A percentile compares a stretch with the other conserved stretches of the same genome.
Conservation (phyloP, 2,113 vertebrate genomes). For the Mellivora capensis region DNA sequence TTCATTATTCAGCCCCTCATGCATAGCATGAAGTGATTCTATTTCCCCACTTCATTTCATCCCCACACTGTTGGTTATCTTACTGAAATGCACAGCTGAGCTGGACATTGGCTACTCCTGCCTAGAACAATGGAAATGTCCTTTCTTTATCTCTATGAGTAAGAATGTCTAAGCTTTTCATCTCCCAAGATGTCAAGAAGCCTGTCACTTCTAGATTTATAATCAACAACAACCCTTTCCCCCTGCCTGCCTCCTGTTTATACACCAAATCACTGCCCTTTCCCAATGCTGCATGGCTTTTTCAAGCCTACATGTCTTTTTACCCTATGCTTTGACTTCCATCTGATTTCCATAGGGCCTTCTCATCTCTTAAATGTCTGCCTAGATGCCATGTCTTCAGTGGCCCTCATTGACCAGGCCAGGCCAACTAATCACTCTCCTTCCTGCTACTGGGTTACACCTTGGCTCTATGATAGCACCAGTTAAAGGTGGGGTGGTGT, state of each 20-base stretch:
- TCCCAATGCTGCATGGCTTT: neutral
- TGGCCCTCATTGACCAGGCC: neutral
- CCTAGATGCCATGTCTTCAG: neutral
- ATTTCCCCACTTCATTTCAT: too few relatives aligned
- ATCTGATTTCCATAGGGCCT: neutral
- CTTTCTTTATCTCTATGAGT: neutral
- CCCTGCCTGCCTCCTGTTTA: neutral
- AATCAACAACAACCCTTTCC: neutral
- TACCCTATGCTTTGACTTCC: neutral
- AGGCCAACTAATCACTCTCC: neutral
- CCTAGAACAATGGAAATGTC: too few relatives aligned
- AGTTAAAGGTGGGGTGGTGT: neutral
- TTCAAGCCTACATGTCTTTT: neutral
- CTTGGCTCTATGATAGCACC: neutral
- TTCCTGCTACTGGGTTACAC: too few relatives aligned
- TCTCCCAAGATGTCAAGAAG: neutral
- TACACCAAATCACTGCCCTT: neutral
- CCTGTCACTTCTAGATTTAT: neutral
- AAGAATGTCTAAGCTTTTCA: neutral
- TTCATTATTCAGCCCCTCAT: neutral
- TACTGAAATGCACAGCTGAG: neutral
- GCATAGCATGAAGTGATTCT: too few relatives aligned
- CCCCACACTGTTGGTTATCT: neutral
- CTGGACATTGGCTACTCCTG: neutral
- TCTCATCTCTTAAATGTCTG: neutral